phyloP scores from a whole-genome alignment of 2,113 vertebrate genomes.

The Lepus timidus region DNA sequence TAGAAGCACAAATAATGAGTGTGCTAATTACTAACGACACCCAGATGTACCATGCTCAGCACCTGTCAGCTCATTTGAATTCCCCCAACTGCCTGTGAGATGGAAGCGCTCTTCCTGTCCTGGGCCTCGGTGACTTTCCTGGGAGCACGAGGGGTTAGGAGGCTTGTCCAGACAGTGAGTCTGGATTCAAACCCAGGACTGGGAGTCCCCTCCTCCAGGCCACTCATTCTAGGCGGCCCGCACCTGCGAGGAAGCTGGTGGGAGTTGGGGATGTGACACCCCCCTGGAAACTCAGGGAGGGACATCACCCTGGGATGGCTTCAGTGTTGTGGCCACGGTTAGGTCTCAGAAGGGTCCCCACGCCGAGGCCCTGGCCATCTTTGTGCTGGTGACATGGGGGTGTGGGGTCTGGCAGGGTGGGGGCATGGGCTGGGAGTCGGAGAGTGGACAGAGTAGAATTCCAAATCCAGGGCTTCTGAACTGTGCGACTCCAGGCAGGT shows the following conservation, averaged over 20 bases:
- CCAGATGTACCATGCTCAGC: constrained; percentile 21
- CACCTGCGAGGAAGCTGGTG: not conserved
- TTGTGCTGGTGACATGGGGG: not conserved
- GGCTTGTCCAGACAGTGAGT: not conserved
- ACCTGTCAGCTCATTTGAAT: not conserved
- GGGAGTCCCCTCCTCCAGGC: not conserved
- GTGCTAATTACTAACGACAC: constrained; percentile 50
- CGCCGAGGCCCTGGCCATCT: not conserved
- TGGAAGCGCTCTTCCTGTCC: not conserved
- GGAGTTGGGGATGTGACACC: not conserved
- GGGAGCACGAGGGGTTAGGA: not conserved
- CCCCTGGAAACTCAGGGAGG: not conserved
- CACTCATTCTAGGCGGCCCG: not conserved
- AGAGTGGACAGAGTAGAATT: not conserved
- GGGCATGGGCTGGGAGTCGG: not conserved
- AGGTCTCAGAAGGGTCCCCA: not conserved
- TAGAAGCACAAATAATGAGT: constrained; percentile 65
- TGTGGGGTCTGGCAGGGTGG: no score
- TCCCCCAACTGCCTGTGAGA: constrained; percentile 20
- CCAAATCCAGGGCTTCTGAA: not conserved
- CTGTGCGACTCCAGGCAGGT: not conserved
- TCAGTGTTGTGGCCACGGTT: not conserved
- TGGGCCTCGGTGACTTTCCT: not conserved
- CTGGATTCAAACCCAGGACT: not conserved
- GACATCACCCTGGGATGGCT: not conserved